Percentiles rank a stretch among this genome's conserved stretches.
These are phyloP conservation scores for Zaprionus africanus DNA, from an alignment of 1,140 invertebrate genomes.

Conservation along the genomic window DNA sequence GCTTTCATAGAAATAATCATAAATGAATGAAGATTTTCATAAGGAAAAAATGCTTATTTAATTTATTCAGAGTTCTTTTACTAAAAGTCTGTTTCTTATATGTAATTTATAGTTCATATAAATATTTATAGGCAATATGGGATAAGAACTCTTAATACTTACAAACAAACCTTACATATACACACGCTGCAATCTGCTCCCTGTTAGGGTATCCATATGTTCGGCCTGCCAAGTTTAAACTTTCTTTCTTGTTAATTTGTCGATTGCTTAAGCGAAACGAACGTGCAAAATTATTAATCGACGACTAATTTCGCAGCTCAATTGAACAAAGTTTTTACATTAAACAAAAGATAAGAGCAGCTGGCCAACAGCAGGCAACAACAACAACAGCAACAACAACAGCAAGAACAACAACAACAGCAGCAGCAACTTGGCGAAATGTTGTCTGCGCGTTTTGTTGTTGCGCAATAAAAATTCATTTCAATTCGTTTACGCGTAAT, in stretches of 20 bases:
- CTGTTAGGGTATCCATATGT: neutral
- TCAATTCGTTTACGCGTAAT: constrained; percentile 82
- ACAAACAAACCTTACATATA: too few relatives aligned
- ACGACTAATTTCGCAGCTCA: constrained; percentile 59
- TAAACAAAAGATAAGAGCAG: constrained; percentile 70
- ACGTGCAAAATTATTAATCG: constrained; percentile 77
- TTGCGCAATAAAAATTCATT: constrained; percentile 82
- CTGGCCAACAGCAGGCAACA: constrained; percentile 11
- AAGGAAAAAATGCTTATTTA: too few relatives aligned
- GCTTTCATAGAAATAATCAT: too few relatives aligned
- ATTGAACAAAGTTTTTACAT: constrained; percentile 81
- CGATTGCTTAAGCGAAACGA: constrained; percentile 50
- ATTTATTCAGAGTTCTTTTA: too few relatives aligned
- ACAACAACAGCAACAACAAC: constrained; percentile 21
- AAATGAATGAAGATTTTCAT: too few relatives aligned
- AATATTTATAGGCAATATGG: too few relatives aligned
- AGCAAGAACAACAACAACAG: constrained; percentile 10
- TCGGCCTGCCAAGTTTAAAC: neutral
- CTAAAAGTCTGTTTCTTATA: too few relatives aligned
- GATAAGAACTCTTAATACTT: too few relatives aligned
- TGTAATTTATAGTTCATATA: too few relatives aligned
- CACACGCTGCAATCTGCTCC: too few relatives aligned
- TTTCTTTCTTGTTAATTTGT: constrained; percentile 36
- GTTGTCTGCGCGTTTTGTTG: constrained; percentile 46
- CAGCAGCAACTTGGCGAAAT: constrained; percentile 13